Base-by-base conservation (phyloP, 2,888 invertebrate species). In the Nomada flava region DNA sequence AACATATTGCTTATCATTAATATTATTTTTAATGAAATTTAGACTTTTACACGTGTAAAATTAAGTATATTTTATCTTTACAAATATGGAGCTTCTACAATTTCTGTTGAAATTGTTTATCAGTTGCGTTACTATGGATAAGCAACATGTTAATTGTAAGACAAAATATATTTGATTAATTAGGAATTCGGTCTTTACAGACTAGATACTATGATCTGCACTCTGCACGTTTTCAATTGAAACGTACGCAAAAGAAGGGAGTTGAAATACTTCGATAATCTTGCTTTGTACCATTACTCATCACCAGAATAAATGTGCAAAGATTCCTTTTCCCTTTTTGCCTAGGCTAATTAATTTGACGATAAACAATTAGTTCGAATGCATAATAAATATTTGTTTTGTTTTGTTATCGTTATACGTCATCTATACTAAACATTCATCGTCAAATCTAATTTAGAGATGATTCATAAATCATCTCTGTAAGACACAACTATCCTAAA, bases 131-230 rank as follows among this genome's bases (percentile, higher is more conserved):
- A 13, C 11, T 23, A 29, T 13, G 11, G 15, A 55, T 29, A 50
- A 62, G 62, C 62, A 63, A 72, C 9, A 15, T 62, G 67, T 63
- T 71, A 72, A 62, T 72, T 36, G 0, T n/a, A 63, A 67, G 1
- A 42, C 2, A 47, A 67, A 67, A 53, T 74, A 79, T 78, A 67
- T 70, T 47, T 36, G 63, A 62, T 86, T 78, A 77, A 69, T 82
- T 76, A 86, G 65, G 52, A 78, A 69, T 82, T 74, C 67, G 81
- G 76, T 47, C 50, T 86, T 83, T 79, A 79, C 26, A 86, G 87
- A 86, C 87, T 87, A 87, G 87, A 85, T 20, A 74, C 83, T 85
- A 79, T 69, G 70, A 83, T 74, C 52, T 74, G 57, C 57, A 50
- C 36, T 62, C 53, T 67, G 52, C 55, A 71, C 29, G 53, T 76